These are phyloP conservation scores for Dasyurus viverrinus DNA, from an alignment of 2,113 vertebrate species.

Conservation along the genomic window DNA sequence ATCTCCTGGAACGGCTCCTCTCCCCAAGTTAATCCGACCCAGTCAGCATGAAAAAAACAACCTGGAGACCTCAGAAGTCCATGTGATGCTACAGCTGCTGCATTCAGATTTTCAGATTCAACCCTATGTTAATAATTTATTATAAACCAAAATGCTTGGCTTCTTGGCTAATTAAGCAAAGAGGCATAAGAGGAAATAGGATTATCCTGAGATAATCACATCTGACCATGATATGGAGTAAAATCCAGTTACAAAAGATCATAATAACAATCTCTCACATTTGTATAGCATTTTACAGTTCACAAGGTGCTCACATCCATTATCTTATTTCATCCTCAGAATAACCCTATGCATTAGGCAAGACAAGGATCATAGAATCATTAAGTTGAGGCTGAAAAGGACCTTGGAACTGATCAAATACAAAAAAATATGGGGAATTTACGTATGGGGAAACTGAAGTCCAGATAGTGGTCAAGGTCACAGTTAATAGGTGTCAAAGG, in stretches of 20 bases:
- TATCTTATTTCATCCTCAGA: neutral
- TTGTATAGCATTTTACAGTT: neutral
- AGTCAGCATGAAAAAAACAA: slow-evolving; percentile 72
- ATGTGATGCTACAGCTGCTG: slow-evolving; percentile 54
- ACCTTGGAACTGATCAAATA: neutral
- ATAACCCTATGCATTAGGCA: neutral
- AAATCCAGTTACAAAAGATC: slow-evolving; percentile 26
- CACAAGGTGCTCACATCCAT: neutral
- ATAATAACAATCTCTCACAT: neutral
- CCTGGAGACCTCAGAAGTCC: slow-evolving; percentile 64
- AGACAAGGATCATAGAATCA: neutral
- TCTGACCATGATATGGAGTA: slow-evolving; percentile 23
- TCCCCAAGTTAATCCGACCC: slow-evolving; percentile 29
- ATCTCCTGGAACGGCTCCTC: neutral
- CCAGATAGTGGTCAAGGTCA: neutral
- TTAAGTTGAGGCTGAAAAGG: neutral
- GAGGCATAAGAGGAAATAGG: slow-evolving; percentile 59
- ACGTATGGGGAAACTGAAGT: neutral
- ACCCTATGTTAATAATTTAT: slow-evolving; percentile 70
- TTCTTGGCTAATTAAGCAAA: slow-evolving; percentile 80
- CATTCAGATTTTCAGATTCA: slow-evolving; percentile 65
- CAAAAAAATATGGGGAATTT: neutral
- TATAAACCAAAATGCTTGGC: slow-evolving; percentile 72
- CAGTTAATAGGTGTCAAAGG: neutral
- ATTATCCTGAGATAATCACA: slow-evolving; percentile 70